Conservation (phyloP, 2,888 invertebrate genomes). For the Sphaerophoria taeniata region DNA sequence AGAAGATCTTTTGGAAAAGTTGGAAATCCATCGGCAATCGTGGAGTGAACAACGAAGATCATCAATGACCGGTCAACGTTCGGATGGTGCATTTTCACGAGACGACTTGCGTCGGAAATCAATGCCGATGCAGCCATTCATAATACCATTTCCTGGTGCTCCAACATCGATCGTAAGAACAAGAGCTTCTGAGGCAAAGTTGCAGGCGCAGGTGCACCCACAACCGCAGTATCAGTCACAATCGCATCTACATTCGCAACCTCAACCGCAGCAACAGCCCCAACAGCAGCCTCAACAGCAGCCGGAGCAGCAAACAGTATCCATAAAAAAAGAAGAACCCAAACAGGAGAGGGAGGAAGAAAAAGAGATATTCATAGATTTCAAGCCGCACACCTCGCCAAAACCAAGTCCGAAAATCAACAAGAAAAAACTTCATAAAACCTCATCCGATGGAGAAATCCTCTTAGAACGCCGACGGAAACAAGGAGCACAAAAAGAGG, state of each 20-base stretch:
- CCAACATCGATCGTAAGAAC: slow-evolving; percentile 76
- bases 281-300: slow-evolving; percentile 29
- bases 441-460: slow-evolving; percentile 86
- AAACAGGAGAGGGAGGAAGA: slow-evolving; percentile 84
- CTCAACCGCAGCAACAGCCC: slow-evolving; percentile 52
- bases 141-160: slow-evolving; percentile 41
- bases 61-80: slow-evolving; percentile 56
- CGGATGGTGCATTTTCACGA: slow-evolving; percentile 60
- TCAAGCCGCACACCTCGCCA: slow-evolving; percentile 90
- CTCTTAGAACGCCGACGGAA: slow-evolving; percentile 57
- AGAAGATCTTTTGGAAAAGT: slow-evolving; percentile 60
- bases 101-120: slow-evolving; percentile 70
- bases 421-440: slow-evolving; percentile 86
- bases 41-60: slow-evolving; percentile 65
- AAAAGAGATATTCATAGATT: slow-evolving; percentile 93
- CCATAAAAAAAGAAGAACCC: slow-evolving; percentile 48
- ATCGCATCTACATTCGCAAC: slow-evolving; percentile 73
- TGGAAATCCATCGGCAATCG: slow-evolving; percentile 64
- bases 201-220: slow-evolving; percentile 76
- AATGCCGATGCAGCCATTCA: slow-evolving; percentile 73
- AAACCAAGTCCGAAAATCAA: slow-evolving; percentile 85
- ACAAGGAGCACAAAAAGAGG: slow-evolving; percentile 49
- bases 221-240: slow-evolving; percentile 75
- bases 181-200: slow-evolving; percentile 77
- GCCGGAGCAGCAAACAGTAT: slow-evolving; percentile 53